These are phyloP conservation scores for Mormoops blainvillei DNA, from an alignment of 2,113 vertebrate species.

Conservation along the genomic window DNA sequence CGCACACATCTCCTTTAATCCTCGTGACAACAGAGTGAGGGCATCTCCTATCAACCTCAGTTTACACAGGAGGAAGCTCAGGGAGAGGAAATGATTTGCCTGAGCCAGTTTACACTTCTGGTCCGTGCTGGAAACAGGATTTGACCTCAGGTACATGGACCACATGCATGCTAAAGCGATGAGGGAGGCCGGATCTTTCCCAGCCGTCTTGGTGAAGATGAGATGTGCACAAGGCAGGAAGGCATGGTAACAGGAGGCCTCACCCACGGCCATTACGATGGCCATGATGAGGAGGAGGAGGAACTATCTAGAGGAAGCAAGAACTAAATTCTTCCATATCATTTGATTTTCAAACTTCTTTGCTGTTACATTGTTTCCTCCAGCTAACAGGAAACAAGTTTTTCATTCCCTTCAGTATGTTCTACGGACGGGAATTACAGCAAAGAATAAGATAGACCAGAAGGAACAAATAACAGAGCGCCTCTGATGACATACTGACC, in stretches of 20 bases:
- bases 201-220: neutral
- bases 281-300: too few relatives aligned
- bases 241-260: neutral
- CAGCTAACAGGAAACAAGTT: neutral
- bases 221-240: neutral
- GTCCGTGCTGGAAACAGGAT: neutral
- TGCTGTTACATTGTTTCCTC: neutral
- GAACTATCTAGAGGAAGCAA: neutral
- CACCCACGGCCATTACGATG: neutral
- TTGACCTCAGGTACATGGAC: neutral
- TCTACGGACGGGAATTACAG: neutral
- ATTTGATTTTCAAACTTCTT: neutral
- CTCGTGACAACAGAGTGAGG: neutral
- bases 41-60: neutral
- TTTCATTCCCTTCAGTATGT: neutral
- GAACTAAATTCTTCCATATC: neutral
- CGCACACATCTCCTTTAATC: neutral
- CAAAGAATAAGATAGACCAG: neutral
- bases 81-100: neutral
- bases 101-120: neutral
- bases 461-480: neutral
- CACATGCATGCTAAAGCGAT: rapidly evolving
- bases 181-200: neutral
- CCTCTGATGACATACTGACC: neutral
- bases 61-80: neutral